These are phyloP conservation scores for Heliocidaris tuberculata DNA, from an alignment of 35 echinoderm and acorn worm species.

Conservation along the genomic window DNA sequence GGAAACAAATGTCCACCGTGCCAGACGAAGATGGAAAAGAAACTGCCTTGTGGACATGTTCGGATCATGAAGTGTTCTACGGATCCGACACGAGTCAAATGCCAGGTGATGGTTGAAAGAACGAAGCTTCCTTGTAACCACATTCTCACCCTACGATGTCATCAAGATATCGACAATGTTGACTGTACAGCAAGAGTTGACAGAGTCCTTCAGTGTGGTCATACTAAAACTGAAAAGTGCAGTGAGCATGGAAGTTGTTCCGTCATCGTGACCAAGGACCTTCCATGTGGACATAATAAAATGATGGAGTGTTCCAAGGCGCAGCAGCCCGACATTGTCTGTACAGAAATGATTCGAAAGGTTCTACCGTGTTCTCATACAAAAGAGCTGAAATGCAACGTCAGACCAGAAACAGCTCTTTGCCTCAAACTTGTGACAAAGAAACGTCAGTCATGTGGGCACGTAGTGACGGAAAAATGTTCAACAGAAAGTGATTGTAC, in stretches of 20 bases:
- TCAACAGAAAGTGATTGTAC: conserved; percentile 43
- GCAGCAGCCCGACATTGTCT: neutral
- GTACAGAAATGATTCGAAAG: neutral
- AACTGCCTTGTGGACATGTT: conserved; percentile 33
- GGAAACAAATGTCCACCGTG: conserved; percentile 55
- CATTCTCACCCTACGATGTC: neutral
- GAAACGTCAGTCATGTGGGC: conserved; percentile 50
- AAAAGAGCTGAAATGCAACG: neutral
- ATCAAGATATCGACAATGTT: neutral
- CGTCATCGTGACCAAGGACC: neutral
- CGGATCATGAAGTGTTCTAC: neutral
- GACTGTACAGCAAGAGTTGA: neutral
- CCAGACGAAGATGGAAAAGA: conserved; percentile 2
- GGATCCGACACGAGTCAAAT: neutral
- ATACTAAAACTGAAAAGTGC: conserved; percentile 11
- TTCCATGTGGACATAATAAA: conserved; percentile 37
- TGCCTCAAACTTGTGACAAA: neutral
- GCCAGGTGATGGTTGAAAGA: neutral
- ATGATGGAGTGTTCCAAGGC: conserved; percentile 20
- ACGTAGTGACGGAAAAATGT: conserved; percentile 24
- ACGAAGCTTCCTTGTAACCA: conserved; percentile 35
- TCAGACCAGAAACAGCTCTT: neutral
- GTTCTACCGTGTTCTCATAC: conserved; percentile 35
- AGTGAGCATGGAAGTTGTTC: neutral
- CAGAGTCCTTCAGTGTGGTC: conserved; percentile 50